Base-by-base conservation (phyloP, 1,140 invertebrate species). In the Drosophila funebris region DNA sequence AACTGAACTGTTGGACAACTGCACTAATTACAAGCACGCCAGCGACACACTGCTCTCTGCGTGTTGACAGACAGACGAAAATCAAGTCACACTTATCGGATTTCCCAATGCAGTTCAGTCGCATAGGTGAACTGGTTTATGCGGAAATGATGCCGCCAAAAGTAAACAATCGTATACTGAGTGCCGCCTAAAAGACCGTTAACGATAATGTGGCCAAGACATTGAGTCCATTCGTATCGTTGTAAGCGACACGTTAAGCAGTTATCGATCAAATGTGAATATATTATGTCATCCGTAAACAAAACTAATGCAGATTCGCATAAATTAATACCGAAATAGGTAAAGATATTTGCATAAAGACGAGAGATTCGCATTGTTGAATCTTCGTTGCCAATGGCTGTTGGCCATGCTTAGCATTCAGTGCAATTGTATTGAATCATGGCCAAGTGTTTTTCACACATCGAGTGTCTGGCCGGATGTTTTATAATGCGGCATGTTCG, bases 401-500 rank as follows among this genome's bases (percentile, higher is more conserved):
- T 56, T 44, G 61, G 37, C 56, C 46, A 50, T 16, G 46, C 46
- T 31, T 4, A 50, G n/a, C 43, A 41, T 14, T 31, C 9, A 16
- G 0, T 16, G 48, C 52, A 80, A 80, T 74, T 77, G 62, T 71
- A 68, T 76, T 76, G 29, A 69, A 73, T 66, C 76, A 82, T 48
- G 83, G 83, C 50, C 31, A 87, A 78, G 70, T 67, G 53, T 62
- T 87, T 68, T 87, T 87, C 83, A 60, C 83, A 87, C 83, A 72
- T 85, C 44, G 6, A 46, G 44, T 43, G 8, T 24, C 22, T 46
- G 36, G 74, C 78, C 83, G 78, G 83, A 87, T 87, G 78, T 84
- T 63, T 68, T 52, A 71, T 63, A 73, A 70, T 20, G 14, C 29
- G 52, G 41, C 13, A 29, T 18, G 44, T 48, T 36, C 29, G 8